A percentile compares a stretch with the other conserved stretches of the same genome.
Conservation (phyloP, 1,140 invertebrate genomes). For the Maniola jurtina region DNA sequence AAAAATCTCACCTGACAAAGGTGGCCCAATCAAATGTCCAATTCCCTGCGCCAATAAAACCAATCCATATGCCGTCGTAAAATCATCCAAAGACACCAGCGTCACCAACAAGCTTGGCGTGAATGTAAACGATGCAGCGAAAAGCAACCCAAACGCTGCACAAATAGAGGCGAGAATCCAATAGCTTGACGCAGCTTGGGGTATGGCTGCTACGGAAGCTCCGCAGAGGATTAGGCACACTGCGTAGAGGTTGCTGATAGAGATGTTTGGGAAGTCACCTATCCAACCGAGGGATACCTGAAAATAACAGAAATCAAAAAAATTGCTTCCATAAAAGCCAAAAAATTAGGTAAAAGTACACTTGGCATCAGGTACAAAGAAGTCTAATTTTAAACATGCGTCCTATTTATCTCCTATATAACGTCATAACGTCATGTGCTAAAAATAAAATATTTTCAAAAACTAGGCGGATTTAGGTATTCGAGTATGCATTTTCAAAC, state of each 20-base stretch:
- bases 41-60: constrained; percentile 91
- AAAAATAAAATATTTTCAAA: no score
- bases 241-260: constrained; percentile 88
- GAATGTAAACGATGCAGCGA: constrained; percentile 92
- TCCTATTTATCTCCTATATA: no score
- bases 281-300: constrained; percentile 93
- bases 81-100: constrained; percentile 85
- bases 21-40: constrained; percentile 82
- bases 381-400: no score
- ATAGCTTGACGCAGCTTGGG: constrained; percentile 80
- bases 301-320: constrained; percentile 15
- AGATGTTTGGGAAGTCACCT: constrained; percentile 91
- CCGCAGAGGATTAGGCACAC: constrained; percentile 88
- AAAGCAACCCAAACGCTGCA: constrained; percentile 88
- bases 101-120: constrained; percentile 91
- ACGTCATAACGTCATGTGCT: no score
- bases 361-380: no score
- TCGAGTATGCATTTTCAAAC: no score
- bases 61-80: constrained; percentile 94
- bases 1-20: constrained; percentile 77
- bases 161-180: constrained; percentile 79
- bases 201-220: constrained; percentile 84
- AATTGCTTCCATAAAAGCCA: not conserved
- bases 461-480: no score
- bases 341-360: no score